A percentile compares a stretch with the other conserved stretches of the same genome.
phyloP scores from a whole-genome alignment of 2,888 invertebrate genomes.

The Plebejus melissa region DNA sequence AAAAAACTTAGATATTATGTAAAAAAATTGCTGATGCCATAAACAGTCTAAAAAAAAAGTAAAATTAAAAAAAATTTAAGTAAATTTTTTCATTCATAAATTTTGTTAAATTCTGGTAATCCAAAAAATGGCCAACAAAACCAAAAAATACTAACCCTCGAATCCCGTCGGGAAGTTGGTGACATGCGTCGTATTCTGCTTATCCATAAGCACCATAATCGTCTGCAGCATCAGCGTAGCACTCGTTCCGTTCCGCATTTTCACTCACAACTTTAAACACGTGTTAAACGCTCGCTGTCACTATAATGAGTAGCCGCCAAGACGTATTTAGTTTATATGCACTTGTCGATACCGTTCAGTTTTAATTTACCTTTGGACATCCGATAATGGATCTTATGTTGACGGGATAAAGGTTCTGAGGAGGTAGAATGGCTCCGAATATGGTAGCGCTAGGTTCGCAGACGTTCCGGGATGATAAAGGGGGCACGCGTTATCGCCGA shows the following conservation, averaged over 20 bases:
- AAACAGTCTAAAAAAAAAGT: too few species aligned
- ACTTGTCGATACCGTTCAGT: slow-evolving; percentile 35
- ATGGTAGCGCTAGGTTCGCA: slow-evolving; percentile 47
- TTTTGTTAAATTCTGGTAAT: background rate
- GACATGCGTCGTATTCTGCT: slow-evolving; percentile 66
- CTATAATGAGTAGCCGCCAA: slow-evolving; percentile 53
- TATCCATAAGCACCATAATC: slow-evolving; percentile 72
- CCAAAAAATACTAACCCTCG: slow-evolving; percentile 54
- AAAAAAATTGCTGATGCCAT: background rate
- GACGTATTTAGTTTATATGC: slow-evolving; percentile 56
- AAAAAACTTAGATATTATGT: background rate
- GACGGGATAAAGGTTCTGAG: background rate
- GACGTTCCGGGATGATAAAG: slow-evolving; percentile 78
- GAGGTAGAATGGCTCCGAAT: background rate
- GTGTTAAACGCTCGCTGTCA: slow-evolving; percentile 39
- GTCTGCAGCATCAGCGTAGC: slow-evolving; percentile 74
- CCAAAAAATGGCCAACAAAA: slow-evolving; percentile 18
- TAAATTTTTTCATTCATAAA: too few species aligned
- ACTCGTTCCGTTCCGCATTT: slow-evolving; percentile 71
- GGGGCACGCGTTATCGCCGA: slow-evolving; percentile 67
- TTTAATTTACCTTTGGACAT: background rate
- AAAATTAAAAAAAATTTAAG: too few species aligned
- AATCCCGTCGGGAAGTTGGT: slow-evolving; percentile 58
- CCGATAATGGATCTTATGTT: background rate
- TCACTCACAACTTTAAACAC: slow-evolving; percentile 36